Base-by-base conservation (phyloP, 1,140 invertebrate genomes). In the Apis laboriosa region DNA sequence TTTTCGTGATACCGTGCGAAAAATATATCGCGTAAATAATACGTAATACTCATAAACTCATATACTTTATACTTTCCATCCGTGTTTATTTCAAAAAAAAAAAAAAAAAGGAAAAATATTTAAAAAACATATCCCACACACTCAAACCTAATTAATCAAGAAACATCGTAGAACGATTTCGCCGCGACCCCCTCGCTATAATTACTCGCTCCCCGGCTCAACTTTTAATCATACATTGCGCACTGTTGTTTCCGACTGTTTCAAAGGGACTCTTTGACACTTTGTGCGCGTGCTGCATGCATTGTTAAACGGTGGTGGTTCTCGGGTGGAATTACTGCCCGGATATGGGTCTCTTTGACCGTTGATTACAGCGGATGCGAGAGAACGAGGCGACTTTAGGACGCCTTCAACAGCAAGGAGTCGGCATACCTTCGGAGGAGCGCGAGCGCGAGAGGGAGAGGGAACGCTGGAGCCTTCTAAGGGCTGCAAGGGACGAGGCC, bases 401-500 rank as follows among this genome's bases (percentile, higher is more conserved):
- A 76, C 95, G 96, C 92, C 90, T 94, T 85, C 93, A 94, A 84
- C 92, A 93, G 63, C 91, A 93, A 80, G 92, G 92, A 76, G 88
- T 88, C 21, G 90, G 92, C 58, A 88, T 93, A 67, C 90, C 91
- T 49, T 85, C 90, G 55, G 93, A 94, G 61, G 97, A 98, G 90
- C 95, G 97, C 1, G 97, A 98, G 82, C 86, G 93, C 0, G 97
- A 98, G 88, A 94, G 97, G 2, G 98, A 99, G 91, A 95, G 97
- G 43, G 98, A 99, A 92, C 96, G 98, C 61, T 98, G 98, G 95
- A 97, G 97, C 86, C 95, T 99, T 72, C 92, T 98, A 83, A 96
- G 97, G 88, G 97, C 98, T 90, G 98, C 98, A 0, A 95, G 97
- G 58, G 98, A 98, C 91, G 97, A 98, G 86, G 97, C 98, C 1